Base-by-base conservation (phyloP, 1,140 invertebrate genomes). In the Ceratosolen solmsi region DNA sequence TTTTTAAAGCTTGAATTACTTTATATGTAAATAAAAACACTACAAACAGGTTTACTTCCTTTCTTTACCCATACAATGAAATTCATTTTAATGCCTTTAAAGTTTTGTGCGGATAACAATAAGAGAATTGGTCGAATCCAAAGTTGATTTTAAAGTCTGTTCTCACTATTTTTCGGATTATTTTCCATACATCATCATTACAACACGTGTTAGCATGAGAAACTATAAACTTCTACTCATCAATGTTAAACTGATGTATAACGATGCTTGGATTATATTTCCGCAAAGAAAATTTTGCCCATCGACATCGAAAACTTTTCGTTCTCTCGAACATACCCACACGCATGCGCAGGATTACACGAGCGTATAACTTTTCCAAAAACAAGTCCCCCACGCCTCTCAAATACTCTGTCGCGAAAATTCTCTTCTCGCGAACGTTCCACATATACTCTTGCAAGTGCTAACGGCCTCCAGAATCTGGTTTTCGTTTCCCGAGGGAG, bases 401-500 rank as follows among this genome's bases (percentile, higher is more conserved):
- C 17, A 36, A 49, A 56, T 38, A 38, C 51, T 30, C 27, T 8
- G 33, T 15, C 38, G 58, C 58, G 58, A 65, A 30, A 65, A 27
- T 49, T 33, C 68, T 77, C 46, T 65, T 9, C 1, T n/a, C 33
- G 49, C 49, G 76, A 15, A 0, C 5, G n/a, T 27, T n/a, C 3
- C 30, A 54, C 63, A 68, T 13, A 33, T 58, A 41, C 63, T 54
- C 76, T 20, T n/a, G 33, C 49, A 27, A 41, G 0, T 5, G 63
- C 56, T 82, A 82, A 82, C 81, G 81, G 74, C 74, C 70, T 51
- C 56, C 68, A 72, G 72, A 82, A 82, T 82, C 81, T 82, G 81
- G 56, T 82, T 82, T 77, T 77, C 80, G 25, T 71, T 76, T 76
- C 49, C 80, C 58, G 27, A 33, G 58, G 56, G 56, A 71, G 54